These are phyloP conservation scores for Cyphomyrmex costatus DNA, from an alignment of 1,140 invertebrate genomes.

Conservation along the genomic window DNA sequence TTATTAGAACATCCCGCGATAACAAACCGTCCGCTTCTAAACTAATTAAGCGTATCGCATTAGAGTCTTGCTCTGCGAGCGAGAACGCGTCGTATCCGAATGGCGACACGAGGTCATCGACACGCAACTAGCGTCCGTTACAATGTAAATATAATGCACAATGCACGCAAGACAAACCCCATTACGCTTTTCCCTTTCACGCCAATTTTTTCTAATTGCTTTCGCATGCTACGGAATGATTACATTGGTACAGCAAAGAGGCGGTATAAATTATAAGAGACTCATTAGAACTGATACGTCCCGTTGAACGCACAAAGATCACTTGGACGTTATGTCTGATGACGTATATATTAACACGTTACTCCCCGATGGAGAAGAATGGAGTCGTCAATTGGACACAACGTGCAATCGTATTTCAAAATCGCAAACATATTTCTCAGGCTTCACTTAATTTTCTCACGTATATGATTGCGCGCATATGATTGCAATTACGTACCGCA, in stretches of 20 bases:
- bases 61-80: constrained; percentile 70
- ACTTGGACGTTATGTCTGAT: neutral
- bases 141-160: constrained; percentile 71
- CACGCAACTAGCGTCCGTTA: constrained; percentile 71
- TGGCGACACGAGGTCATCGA: constrained; percentile 77
- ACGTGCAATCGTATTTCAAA: constrained; percentile 39
- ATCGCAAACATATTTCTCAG: constrained; percentile 28
- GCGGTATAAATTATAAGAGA: constrained; percentile 57
- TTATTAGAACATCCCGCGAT: constrained; percentile 25
- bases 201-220: constrained; percentile 65
- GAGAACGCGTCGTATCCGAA: constrained; percentile 69
- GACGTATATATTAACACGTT: constrained; percentile 9
- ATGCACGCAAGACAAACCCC: constrained; percentile 52
- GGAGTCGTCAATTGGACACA: constrained; percentile 3
- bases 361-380: neutral
- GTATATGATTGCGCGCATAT: neutral
- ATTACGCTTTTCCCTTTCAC: constrained; percentile 68
- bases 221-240: constrained; percentile 42
- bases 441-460: constrained; percentile 37
- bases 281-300: constrained; percentile 36
- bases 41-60: constrained; percentile 82
- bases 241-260: constrained; percentile 45
- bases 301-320: constrained; percentile 36
- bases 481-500: neutral
- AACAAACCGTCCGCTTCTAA: constrained; percentile 73